These are phyloP conservation scores for Sebastes schlegelii DNA, from an alignment of 2,113 vertebrate species.

Conservation along the genomic window DNA sequence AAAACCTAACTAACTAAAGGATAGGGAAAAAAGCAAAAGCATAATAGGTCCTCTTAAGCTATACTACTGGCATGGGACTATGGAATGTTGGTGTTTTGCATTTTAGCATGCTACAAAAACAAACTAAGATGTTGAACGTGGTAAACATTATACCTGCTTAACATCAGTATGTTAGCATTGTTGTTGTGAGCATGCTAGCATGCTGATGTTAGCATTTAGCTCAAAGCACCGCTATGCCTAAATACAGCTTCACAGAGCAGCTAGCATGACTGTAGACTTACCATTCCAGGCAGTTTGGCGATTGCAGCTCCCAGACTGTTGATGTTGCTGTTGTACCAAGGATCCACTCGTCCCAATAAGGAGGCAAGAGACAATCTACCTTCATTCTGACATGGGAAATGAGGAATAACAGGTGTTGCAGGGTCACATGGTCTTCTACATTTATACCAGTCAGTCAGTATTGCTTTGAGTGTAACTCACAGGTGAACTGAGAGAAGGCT, in stretches of 20 bases:
- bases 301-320: conserved; percentile 86
- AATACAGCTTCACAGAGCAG: background rate
- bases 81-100: background rate
- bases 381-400: conserved; percentile 5
- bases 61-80: background rate
- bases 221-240: background rate
- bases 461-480: conserved; percentile 33
- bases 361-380: conserved; percentile 77
- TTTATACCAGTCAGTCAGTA: background rate
- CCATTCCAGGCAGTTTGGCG: conserved; percentile 88
- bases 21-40: too few relatives aligned
- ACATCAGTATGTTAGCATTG: background rate
- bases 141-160: background rate
- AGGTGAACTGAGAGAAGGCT: background rate
- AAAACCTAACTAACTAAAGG: too few relatives aligned
- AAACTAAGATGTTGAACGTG: background rate
- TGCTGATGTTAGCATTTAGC: background rate
- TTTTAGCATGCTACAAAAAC: background rate
- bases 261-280: conserved; percentile 58
- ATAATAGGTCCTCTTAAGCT: background rate
- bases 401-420: background rate
- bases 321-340: conserved; percentile 90
- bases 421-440: background rate
- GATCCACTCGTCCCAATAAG: conserved; percentile 87
- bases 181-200: too few relatives aligned